Evolutionary conservation across 2,113 vertebrate genomes (phyloP), one percentile per base, ranked within the genome.

Genomic region (Bettongia penicillata): DNA sequence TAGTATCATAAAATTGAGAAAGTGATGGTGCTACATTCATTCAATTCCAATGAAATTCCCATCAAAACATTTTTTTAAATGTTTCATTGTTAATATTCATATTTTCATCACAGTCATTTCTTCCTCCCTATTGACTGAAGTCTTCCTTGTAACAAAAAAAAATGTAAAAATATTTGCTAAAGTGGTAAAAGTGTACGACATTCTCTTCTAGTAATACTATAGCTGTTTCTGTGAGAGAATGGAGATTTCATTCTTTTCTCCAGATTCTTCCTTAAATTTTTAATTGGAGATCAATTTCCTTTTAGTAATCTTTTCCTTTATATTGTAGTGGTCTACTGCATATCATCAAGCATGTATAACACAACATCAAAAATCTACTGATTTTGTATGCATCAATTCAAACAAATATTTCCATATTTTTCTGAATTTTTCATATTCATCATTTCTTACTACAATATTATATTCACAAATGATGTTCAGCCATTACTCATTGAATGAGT

Each of bases 1-100:
- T 19, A 1, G 19, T 9, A 26, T 0, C 16, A n/a, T 8, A 9
- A 5, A 8, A 8, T 1, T 10, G 0, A 3, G n/a, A 43, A 92
- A 50, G 89, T 1, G 14, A 90, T n/a, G 8, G 25, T 7, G 0
- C 3, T 61, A 23, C 25, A 26, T 0, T 24, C 57, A 23, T 24
- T 28, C n/a, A n/a, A 43, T 43, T 84, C 68, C n/a, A 84, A 43
- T 84, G 19, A n/a, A 43, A 43, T 84, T 43, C 68, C 68, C n/a
- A 43, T 84, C 5, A 68, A 28, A 68, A 7, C 6, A 84, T 22
- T 84, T 77, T 77, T 43, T 8, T 22, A 8, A 84, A 84, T 84
- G n/a, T 23, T 9, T 43, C 43, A 43, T 43, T 43, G n/a, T 43
- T 43, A 37, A 31, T n/a, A 22, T 31, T 94, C 90, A 8, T 1